Base-by-base conservation (phyloP, 1,140 invertebrate species). In the Bombus ignitus region DNA sequence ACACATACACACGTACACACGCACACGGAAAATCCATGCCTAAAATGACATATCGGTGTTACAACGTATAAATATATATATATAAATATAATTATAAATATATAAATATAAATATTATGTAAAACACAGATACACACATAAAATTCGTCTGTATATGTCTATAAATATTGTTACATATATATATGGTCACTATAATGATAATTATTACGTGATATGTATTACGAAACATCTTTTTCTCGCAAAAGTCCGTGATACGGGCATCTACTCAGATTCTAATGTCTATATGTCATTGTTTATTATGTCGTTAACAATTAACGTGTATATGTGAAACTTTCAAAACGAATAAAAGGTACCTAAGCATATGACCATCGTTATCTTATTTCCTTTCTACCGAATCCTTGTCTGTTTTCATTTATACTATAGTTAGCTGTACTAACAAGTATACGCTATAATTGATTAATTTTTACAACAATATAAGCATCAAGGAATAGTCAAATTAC, bases 211-310 rank as follows among this genome's bases (percentile, higher is more conserved):
- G 84, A 90, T 91, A 91, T 84, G 86, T 90, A 88, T 88, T 88
- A 90, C 74, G 83, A 90, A 76, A 79, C 83, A 81, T 90, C 66
- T 87, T 88, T 89, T 72, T 88, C 83, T 81, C 89, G 81, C 79
- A 88, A 77, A 62, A 65, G 65, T 65, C 78, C 89, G 83, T 80
- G 57, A 81, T 74, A 75, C 83, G 83, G 85, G 18, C 47, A 42
- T 78, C 80, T 85, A 86, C 65, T 90, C 87, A 85, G 81, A 87
- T 91, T 91, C 89, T 88, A 90, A 91, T 90, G 86, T 91, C 90
- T 91, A 90, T 83, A 87, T 91, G 90, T 91, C 84, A 91, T 88
- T 90, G 86, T 91, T 91, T 91, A 91, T 90, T 88, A 91, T 91
- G 82, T 91, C 90, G 90, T 91, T 91, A 90, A 88, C 59, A 65